Evolutionary conservation across 2,113 vertebrate genomes (phyloP).

Genomic region (Takifugu flavidus): DNA sequence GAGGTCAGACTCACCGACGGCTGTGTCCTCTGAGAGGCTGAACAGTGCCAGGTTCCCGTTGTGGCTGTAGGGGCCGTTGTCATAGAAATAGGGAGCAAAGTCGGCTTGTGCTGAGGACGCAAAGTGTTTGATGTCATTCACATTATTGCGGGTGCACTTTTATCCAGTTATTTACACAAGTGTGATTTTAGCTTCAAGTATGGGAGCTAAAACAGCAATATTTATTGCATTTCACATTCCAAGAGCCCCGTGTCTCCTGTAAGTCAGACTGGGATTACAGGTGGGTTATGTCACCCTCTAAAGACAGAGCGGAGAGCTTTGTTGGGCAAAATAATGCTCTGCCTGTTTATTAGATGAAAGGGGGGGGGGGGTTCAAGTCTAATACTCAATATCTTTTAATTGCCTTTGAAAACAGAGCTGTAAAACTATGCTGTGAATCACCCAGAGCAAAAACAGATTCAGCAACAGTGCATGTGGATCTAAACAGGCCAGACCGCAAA

Average conservation of each 20-base stretch:
- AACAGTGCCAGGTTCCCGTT: conserved; percentile 94
- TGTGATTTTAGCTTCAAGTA: not conserved
- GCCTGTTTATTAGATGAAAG: not conserved
- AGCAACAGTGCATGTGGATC: too few relatives aligned
- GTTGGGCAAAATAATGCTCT: not conserved
- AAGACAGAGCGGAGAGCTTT: conserved; percentile 21
- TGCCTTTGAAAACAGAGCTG: not conserved
- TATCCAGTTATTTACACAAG: not conserved
- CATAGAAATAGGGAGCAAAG: conserved; percentile 93
- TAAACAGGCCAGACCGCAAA: too few relatives aligned
- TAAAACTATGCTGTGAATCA: not conserved
- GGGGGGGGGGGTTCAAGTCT: not conserved
- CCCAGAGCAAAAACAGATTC: too few relatives aligned
- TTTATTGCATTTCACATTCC: not conserved
- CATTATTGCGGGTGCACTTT: not conserved
- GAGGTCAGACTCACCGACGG: conserved; percentile 79
- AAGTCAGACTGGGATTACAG: conserved; percentile 54
- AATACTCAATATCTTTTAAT: not conserved
- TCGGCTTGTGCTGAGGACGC: conserved; percentile 78
- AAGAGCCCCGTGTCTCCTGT: not conserved
- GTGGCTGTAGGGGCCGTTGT: conserved; percentile 86
- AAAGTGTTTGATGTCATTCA: conserved; percentile 1
- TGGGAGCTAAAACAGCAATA: not conserved
- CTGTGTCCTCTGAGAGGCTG: conserved; percentile 91
- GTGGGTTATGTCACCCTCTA: conserved; percentile 48